Base-by-base conservation (phyloP, 2,797 vertebrate genomes). In the Vultur gryphus region DNA sequence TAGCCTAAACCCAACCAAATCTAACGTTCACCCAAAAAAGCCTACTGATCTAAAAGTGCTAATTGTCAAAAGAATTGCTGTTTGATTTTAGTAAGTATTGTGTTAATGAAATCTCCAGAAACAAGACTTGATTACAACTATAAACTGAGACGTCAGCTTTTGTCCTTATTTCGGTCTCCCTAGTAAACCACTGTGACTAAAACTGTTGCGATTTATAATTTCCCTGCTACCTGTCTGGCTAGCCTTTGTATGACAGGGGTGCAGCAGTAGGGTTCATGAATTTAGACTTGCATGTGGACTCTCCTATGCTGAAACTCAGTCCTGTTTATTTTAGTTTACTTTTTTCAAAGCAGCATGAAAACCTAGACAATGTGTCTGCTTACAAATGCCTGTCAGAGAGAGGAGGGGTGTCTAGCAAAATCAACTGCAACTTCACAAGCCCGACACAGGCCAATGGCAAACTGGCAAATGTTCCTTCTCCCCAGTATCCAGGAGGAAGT, bases 261-360 rank as follows among this genome's bases (percentile, higher is more conserved):
- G 65, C 83, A 70, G 23, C 20, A 70, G 75, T 46, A 93, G 41
- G 33, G 39, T 59, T 90, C 20, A 24, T 51, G 51, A 51, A 86
- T 52, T 82, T 5, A 54, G 59, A 13, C 25, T 62, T 92, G 57
- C 57, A 76, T 9, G 0, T 23, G 39, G n/a, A 10, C 33, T 64
- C 24, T 84, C 57, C 41, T 75, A 16, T 39, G 62, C 72, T 31
- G 70, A 73, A 80, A 55, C 73, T 96, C 49, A 65, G 49, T 51
- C 64, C 39, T 58, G 33, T 92, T 95, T 92, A 75, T 75, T 89
- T 93, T 11, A 73, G 2, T n/a, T 55, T 26, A 2, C 39, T 54
- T 91, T 71, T 82, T 96, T 71, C 26, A 24, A 95, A 86, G 59
- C 84, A 87, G 70, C 64, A 33, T 58, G 41, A 61, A 71, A 89